Percentiles rank a stretch among this genome's conserved stretches.
phyloP scores from a whole-genome alignment of 1,140 invertebrate genomes.

The Nephila pilipes region DNA sequence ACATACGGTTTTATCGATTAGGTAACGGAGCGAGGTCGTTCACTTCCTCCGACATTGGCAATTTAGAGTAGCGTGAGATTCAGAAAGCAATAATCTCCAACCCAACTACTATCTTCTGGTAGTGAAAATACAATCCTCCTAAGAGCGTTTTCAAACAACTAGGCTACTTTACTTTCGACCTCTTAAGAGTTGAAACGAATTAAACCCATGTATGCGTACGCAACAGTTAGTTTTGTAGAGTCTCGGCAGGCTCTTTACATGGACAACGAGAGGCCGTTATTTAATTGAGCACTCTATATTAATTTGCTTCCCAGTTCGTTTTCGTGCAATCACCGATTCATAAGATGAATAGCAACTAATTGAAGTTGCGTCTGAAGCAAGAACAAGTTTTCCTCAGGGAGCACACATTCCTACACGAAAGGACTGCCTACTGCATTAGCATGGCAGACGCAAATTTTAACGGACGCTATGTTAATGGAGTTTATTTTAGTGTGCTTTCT shows the following conservation, averaged over 20 bases:
- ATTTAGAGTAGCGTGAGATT: slow-evolving; percentile 45
- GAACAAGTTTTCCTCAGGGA: background rate
- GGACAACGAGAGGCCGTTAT: slow-evolving; percentile 39
- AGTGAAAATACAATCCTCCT: slow-evolving; percentile 30
- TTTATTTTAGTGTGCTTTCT: slow-evolving; percentile 34
- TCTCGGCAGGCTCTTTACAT: background rate
- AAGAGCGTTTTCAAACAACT: background rate
- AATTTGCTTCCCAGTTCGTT: slow-evolving; percentile 58
- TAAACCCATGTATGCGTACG: background rate
- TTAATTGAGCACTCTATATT: slow-evolving; percentile 68
- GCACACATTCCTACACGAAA: slow-evolving; percentile 34
- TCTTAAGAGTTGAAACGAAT: background rate
- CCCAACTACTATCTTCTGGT: slow-evolving; percentile 14
- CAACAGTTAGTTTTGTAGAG: slow-evolving; percentile 28
- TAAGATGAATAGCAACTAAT: slow-evolving; percentile 67
- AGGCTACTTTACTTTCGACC: slow-evolving; percentile 3
- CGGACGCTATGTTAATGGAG: slow-evolving; percentile 42
- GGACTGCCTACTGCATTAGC: slow-evolving; percentile 42
- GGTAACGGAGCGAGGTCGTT: slow-evolving; percentile 20
- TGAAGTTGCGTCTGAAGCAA: slow-evolving; percentile 33
- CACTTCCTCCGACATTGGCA: background rate
- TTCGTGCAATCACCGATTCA: slow-evolving; percentile 56
- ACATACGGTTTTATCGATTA: slow-evolving; percentile 58
- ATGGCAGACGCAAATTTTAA: slow-evolving; percentile 31
- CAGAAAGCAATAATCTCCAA: slow-evolving; percentile 59